These are phyloP conservation scores for Onychorhynchus coronatus DNA, from an alignment of 2,113 vertebrate genomes.

Conservation along the genomic window DNA sequence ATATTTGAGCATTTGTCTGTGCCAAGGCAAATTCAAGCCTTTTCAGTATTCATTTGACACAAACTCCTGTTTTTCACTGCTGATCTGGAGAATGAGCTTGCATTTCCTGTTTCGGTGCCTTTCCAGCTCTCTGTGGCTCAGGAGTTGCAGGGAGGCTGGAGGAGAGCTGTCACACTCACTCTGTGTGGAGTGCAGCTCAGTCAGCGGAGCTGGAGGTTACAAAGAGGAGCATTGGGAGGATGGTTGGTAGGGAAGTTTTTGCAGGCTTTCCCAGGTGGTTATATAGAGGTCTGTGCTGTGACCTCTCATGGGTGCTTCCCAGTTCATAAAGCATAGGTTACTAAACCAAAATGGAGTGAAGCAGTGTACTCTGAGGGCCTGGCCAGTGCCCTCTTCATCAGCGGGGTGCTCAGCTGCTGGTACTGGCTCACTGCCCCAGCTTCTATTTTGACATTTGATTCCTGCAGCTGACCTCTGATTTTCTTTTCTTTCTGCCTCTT, in stretches of 20 bases:
- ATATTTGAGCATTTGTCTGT: neutral
- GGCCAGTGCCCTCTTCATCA: neutral
- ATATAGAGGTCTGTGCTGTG: neutral
- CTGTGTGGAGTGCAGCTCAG: neutral
- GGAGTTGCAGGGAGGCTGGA: neutral
- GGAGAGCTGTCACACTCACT: accelerated
- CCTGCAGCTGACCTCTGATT: neutral
- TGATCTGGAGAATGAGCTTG: neutral
- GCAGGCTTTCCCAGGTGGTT: neutral
- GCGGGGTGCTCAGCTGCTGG: neutral
- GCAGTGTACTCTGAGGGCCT: neutral
- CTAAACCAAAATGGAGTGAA: neutral
- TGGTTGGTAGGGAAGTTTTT: neutral
- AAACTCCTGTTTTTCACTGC: neutral
- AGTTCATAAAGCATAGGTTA: neutral
- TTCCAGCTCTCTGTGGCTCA: accelerated
- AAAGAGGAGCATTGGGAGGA: neutral
- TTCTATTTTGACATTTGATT: neutral
- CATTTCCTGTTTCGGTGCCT: neutral
- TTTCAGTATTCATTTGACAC: neutral
- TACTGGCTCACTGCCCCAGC: neutral
- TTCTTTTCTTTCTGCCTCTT: neutral
- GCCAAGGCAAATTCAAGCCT: neutral
- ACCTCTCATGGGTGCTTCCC: neutral
- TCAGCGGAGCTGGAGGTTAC: neutral